Evolutionary conservation across 2,113 vertebrate species (phyloP).

Genomic region (Ceyx cyanopectus): DNA sequence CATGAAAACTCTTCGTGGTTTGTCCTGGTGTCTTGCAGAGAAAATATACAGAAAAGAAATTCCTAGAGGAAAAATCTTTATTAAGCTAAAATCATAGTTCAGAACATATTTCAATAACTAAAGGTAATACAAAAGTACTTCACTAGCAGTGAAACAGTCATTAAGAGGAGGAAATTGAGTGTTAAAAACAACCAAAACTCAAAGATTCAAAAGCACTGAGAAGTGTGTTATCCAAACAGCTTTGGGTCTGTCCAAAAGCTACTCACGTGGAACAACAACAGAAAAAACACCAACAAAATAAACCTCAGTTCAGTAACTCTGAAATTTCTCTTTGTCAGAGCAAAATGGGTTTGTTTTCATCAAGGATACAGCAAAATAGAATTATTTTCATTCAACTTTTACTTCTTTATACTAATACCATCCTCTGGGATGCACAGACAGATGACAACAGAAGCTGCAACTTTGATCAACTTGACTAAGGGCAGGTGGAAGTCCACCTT

Average conservation of each 20-base stretch:
- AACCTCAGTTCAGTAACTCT: neutral
- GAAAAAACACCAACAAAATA: neutral
- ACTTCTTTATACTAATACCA: neutral
- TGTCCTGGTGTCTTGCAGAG: neutral
- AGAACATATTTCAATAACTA: neutral
- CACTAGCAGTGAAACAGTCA: neutral
- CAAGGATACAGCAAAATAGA: neutral
- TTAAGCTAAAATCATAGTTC: neutral
- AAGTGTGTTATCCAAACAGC: neutral
- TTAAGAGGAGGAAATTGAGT: neutral
- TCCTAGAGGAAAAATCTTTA: neutral
- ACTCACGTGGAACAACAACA: neutral
- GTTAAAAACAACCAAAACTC: neutral
- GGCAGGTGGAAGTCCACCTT: neutral
- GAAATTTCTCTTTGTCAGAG: neutral
- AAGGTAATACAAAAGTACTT: neutral
- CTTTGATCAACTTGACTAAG: neutral
- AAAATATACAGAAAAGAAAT: neutral
- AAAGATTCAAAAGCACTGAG: neutral
- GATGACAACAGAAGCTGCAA: neutral
- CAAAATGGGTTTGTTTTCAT: neutral
- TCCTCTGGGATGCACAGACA: neutral
- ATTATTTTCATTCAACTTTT: neutral
- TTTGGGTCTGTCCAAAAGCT: neutral
- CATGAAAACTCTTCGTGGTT: neutral